These are phyloP conservation scores for Phanerotoma sp. DNA, from an alignment of 2,888 invertebrate genomes.

Conservation along the genomic window DNA sequence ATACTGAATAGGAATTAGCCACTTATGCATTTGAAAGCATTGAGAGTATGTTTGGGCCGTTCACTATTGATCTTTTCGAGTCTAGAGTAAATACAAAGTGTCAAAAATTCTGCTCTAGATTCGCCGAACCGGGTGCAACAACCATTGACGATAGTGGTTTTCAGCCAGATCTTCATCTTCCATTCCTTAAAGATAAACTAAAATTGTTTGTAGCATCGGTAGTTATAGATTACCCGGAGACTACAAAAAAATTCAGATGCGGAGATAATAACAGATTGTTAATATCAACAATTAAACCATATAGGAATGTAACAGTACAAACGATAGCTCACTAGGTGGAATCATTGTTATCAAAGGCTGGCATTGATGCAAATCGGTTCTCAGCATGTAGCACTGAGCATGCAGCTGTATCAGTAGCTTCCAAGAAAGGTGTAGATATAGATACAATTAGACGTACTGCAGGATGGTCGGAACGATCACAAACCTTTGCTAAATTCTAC, in stretches of 20 bases:
- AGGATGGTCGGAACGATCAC: conserved; percentile 9
- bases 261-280: no score
- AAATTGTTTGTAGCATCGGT: no score
- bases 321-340: conserved; percentile 17
- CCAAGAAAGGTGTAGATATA: conserved; percentile 11
- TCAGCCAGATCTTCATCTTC: no score
- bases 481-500: conserved; percentile 15
- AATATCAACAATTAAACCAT: no score
- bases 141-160: no score
- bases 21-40: conserved; percentile 14
- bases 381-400: conserved; percentile 26
- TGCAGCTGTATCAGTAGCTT: conserved; percentile 22
- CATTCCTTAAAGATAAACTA: no score
- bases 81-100: conserved; percentile 28
- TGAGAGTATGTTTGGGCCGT: conserved; percentile 6
- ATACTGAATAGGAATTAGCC: conserved; percentile 29
- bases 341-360: conserved; percentile 1
- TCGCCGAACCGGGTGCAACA: conserved; percentile 19
- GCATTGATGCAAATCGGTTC: conserved; percentile 26
- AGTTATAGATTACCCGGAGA: no score
- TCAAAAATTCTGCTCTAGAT: conserved; percentile 25
- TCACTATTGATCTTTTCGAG: conserved; percentile 29
- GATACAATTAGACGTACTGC: conserved; percentile 18
- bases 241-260: no score
- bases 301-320: conserved; percentile 7